Evolutionary conservation across 1,140 invertebrate species (phyloP).

Genomic region (Dendrolimus punctatus): DNA sequence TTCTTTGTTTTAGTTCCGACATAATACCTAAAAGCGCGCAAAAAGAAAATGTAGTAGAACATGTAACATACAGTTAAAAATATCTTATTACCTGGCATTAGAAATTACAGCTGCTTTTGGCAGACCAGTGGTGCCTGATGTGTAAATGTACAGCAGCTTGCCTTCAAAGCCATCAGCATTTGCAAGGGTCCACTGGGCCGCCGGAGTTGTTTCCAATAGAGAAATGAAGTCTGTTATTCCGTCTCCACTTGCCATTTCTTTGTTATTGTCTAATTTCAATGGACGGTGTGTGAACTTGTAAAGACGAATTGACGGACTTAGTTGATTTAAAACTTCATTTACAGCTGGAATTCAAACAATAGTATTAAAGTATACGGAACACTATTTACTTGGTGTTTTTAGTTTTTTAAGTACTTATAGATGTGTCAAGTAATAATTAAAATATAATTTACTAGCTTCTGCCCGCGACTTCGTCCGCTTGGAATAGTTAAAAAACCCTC

Average conservation of each 20-base stretch:
- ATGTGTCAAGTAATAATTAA: background rate
- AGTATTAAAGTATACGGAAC: background rate
- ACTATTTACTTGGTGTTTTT: too few relatives aligned
- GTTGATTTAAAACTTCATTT: constrained; percentile 49
- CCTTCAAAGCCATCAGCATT: constrained; percentile 63
- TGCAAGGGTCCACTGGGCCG: constrained; percentile 52
- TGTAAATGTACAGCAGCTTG: constrained; percentile 87
- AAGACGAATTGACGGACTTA: constrained; percentile 51
- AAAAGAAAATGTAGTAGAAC: too few relatives aligned
- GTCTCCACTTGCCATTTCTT: constrained; percentile 28
- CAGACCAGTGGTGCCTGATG: constrained; percentile 90
- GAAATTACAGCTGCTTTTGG: constrained; percentile 92
- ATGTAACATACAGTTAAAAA: too few relatives aligned
- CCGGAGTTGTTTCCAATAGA: constrained; percentile 41
- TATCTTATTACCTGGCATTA: constrained; percentile 74
- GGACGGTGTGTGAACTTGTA: constrained; percentile 50
- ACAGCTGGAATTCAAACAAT: constrained; percentile 42
- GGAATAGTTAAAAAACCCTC: too few relatives aligned
- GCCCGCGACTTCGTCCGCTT: too few relatives aligned
- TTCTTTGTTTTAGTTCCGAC: too few relatives aligned
- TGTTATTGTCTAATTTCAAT: constrained; percentile 20
- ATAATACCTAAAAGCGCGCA: too few relatives aligned
- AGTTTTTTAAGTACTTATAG: background rate
- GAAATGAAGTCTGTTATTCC: constrained; percentile 40
- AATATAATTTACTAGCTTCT: too few relatives aligned